phyloP scores from a whole-genome alignment of 2,113 vertebrate species.

The Oncorhynchus mykiss region DNA sequence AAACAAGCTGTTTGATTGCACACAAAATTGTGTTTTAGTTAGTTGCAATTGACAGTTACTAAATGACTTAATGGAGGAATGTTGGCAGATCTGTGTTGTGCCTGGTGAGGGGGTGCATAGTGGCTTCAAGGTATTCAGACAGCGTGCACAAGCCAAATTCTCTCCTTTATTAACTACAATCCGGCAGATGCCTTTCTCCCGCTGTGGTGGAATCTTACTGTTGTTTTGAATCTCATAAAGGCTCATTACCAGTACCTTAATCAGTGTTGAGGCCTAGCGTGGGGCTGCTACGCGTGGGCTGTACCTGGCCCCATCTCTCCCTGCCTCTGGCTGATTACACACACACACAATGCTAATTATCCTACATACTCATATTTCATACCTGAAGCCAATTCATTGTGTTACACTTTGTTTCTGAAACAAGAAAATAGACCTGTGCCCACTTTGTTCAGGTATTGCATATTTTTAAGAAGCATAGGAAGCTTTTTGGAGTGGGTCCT shows the following conservation, averaged over 20 bases:
- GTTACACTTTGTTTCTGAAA: too few relatives aligned
- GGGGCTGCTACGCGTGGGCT: constrained; percentile 16
- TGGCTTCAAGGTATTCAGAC: constrained; percentile 14
- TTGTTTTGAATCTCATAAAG: constrained; percentile 35
- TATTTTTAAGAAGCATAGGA: too few relatives aligned
- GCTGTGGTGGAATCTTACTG: constrained; percentile 54
- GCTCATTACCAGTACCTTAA: constrained; percentile 59
- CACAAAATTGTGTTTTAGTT: constrained; percentile 43
- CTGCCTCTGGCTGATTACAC: constrained; percentile 49
- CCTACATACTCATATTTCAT: constrained; percentile 12
- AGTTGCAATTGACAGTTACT: constrained; percentile 50
- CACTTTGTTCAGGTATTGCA: too few relatives aligned
- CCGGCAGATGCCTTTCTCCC: constrained; percentile 44
- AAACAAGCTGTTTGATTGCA: constrained; percentile 50
- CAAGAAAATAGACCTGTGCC: too few relatives aligned
- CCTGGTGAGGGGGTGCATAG: constrained; percentile 48
- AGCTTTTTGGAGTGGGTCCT: too few relatives aligned
- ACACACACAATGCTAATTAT: constrained; percentile 54
- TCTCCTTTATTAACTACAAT: constrained; percentile 54
- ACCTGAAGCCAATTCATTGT: constrained; percentile 6
- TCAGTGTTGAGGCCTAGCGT: constrained; percentile 44
- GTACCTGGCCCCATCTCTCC: constrained; percentile 34
- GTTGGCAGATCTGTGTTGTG: constrained; percentile 34
- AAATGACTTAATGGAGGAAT: constrained; percentile 29
- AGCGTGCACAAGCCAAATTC: constrained; percentile 27